These are phyloP conservation scores for Gymnoscelis rufifasciata DNA, from an alignment of 2,888 invertebrate genomes.

Conservation along the genomic window DNA sequence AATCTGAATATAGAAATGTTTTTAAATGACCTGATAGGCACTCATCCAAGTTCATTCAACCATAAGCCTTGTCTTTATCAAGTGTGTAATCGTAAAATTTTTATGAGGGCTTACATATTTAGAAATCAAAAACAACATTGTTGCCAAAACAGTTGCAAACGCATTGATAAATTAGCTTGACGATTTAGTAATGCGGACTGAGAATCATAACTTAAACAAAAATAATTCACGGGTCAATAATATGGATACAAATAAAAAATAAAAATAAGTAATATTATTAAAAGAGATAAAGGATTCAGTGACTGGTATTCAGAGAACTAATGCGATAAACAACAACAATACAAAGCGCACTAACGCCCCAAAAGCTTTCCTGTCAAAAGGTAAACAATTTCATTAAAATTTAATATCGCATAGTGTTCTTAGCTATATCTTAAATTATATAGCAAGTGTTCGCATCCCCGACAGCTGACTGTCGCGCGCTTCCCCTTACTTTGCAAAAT, in stretches of 20 bases:
- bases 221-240: too few species aligned
- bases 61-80: slow-evolving; percentile 44
- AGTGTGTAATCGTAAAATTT: slow-evolving; percentile 34
- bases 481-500: slow-evolving; percentile 57
- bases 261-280: too few species aligned
- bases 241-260: too few species aligned
- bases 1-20: background rate
- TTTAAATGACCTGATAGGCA: slow-evolving; percentile 9
- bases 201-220: too few species aligned
- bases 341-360: slow-evolving; percentile 12
- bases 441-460: slow-evolving; percentile 22
- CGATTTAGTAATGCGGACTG: too few species aligned
- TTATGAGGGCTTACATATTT: slow-evolving; percentile 36
- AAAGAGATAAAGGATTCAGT: too few species aligned
- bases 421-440: slow-evolving; percentile 27
- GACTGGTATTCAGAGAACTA: background rate
- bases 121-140: slow-evolving; percentile 34
- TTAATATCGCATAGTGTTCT: slow-evolving; percentile 39
- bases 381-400: slow-evolving; percentile 32
- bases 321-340: background rate
- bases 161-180: too few species aligned
- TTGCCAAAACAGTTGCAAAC: slow-evolving; percentile 22
- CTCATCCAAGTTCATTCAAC: slow-evolving; percentile 44
- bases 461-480: slow-evolving; percentile 35
- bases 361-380: slow-evolving; percentile 16